Evolutionary conservation across 2,888 invertebrate genomes (phyloP).

Genomic region (Leistus spinibarbis): DNA sequence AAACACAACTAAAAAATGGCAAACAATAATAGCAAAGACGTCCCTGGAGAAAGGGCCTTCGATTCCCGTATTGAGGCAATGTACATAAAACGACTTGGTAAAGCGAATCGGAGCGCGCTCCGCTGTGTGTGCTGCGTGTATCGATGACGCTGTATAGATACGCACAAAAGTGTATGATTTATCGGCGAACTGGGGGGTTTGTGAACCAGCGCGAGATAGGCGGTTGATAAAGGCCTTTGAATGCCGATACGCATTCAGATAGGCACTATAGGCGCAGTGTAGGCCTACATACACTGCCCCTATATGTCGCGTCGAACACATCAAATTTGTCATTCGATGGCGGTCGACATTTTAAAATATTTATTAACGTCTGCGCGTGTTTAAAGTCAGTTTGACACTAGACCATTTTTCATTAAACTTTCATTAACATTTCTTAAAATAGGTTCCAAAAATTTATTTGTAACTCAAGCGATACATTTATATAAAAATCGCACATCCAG

Average conservation of each 20-base stretch:
- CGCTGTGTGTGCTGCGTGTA: background rate
- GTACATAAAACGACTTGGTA: background rate
- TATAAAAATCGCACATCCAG: too few species aligned
- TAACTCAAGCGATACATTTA: too few species aligned
- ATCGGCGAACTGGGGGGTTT: background rate
- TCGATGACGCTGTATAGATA: constrained; percentile 1
- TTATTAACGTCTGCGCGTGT: constrained; percentile 32
- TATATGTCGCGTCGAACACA: constrained; percentile 35
- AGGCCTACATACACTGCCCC: constrained; percentile 23
- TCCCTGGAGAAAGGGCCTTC: background rate
- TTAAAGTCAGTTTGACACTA: background rate
- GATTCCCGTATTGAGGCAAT: background rate
- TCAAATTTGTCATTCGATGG: constrained; percentile 35
- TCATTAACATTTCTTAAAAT: too few species aligned
- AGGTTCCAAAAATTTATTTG: too few species aligned
- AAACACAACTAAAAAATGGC: background rate
- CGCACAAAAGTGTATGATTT: constrained; percentile 8
- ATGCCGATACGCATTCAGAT: constrained; percentile 1
- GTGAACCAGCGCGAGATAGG: background rate
- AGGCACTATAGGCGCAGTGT: background rate
- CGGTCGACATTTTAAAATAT: constrained; percentile 28
- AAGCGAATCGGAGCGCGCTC: background rate
- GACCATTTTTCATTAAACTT: background rate
- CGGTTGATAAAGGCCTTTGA: background rate
- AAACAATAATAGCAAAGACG: background rate